phyloP scores from a whole-genome alignment of 1,140 invertebrate genomes.

The Heliothis subflexa region DNA sequence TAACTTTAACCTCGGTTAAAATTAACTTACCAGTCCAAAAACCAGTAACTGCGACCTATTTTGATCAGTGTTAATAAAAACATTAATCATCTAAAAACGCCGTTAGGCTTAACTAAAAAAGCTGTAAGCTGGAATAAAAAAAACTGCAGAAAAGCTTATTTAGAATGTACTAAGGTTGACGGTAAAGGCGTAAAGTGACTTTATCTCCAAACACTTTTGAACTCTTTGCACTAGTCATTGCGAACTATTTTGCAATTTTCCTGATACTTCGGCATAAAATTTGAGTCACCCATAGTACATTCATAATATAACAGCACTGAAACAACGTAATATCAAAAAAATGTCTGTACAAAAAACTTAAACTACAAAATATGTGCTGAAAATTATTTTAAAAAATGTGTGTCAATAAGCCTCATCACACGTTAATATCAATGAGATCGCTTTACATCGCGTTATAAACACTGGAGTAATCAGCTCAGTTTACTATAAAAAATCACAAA shows the following conservation, averaged over 20 bases:
- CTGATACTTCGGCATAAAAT: too few species aligned
- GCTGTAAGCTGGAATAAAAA: constrained; percentile 42
- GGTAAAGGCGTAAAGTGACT: not conserved
- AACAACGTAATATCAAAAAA: constrained; percentile 62
- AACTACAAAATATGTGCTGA: constrained; percentile 60
- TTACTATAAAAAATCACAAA: constrained; percentile 7
- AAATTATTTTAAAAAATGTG: constrained; percentile 37
- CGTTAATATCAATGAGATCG: constrained; percentile 79
- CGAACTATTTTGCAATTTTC: too few species aligned
- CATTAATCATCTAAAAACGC: constrained; percentile 49
- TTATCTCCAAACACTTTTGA: not conserved
- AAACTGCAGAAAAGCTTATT: constrained; percentile 31
- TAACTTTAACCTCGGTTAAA: constrained; percentile 18
- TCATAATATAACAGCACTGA: constrained; percentile 23
- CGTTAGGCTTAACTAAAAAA: constrained; percentile 29
- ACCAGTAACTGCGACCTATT: constrained; percentile 34
- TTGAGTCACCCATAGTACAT: constrained; percentile 12
- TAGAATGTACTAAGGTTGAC: constrained; percentile 23
- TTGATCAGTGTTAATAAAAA: constrained; percentile 55
- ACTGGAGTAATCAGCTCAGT: constrained; percentile 32
- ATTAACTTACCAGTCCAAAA: constrained; percentile 3
- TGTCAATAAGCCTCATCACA: constrained; percentile 71
- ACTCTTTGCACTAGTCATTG: too few species aligned
- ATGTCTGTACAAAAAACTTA: constrained; percentile 78
- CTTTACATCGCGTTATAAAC: constrained; percentile 44